phyloP scores from a whole-genome alignment of 2,797 vertebrate genomes.

The Molossus alvarezi region DNA sequence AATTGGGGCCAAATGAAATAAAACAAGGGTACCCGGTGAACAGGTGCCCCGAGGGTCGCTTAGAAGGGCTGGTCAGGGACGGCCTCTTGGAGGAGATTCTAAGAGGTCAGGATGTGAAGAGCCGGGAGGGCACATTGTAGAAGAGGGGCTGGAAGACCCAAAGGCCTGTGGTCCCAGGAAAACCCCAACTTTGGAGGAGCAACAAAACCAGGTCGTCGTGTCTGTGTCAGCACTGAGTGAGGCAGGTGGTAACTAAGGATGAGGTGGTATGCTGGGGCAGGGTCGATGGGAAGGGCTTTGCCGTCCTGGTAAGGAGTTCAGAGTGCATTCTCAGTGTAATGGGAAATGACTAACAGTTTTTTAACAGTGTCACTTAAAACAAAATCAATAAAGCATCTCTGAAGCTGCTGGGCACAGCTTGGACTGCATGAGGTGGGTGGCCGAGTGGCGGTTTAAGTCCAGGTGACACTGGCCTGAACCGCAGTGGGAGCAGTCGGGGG shows the following conservation, averaged over 20 bases:
- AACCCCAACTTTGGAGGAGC: not conserved
- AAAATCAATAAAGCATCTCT: not conserved
- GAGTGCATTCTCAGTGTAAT: too few species aligned
- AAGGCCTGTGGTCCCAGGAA: not conserved
- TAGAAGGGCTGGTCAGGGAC: not conserved
- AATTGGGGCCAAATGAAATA: not conserved
- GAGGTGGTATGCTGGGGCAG: not conserved
- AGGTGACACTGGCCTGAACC: not conserved
- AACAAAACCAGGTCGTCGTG: not conserved
- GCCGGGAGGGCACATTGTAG: not conserved
- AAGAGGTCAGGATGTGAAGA: not conserved
- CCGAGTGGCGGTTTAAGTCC: not conserved
- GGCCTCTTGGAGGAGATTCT: not conserved
- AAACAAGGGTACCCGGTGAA: rapidly evolving
- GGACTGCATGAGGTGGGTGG: not conserved
- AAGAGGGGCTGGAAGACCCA: not conserved
- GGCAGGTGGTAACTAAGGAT: not conserved
- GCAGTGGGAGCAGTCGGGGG: too few species aligned
- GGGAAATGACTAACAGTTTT: not conserved
- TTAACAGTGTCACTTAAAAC: not conserved
- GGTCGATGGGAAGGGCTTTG: not conserved
- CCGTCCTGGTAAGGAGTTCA: not conserved
- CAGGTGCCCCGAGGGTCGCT: rapidly evolving
- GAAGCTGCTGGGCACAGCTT: not conserved
- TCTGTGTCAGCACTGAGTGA: not conserved